Percentiles rank a stretch among this genome's conserved stretches.
Conservation (phyloP, 2,113 vertebrate genomes). For the Acrocephalus arundinaceus region DNA sequence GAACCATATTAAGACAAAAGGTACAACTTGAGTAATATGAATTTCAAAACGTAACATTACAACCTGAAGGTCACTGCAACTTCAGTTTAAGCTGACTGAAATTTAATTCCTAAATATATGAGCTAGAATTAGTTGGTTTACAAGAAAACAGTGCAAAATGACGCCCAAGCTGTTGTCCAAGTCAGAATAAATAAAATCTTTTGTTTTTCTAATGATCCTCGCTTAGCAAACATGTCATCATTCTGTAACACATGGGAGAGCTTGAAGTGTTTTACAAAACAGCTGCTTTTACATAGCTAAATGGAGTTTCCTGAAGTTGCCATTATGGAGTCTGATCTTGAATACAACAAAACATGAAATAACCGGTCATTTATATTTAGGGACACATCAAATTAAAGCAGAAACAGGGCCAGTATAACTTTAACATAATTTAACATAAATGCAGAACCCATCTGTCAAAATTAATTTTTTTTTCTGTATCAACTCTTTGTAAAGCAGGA, state of each 20-base stretch:
- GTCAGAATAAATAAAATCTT: neutral
- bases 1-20: neutral
- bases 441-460: neutral
- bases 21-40: fast-evolving
- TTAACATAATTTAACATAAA: neutral
- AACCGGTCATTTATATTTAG: neutral
- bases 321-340: neutral
- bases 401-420: neutral
- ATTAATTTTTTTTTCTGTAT: neutral
- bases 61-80: neutral
- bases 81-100: neutral
- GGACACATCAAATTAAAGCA: neutral
- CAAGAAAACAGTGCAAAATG: neutral
- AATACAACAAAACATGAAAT: neutral
- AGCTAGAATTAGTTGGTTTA: neutral
- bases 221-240: neutral
- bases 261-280: neutral
- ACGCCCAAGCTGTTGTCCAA: neutral
- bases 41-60: neutral
- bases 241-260: neutral
- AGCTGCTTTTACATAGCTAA: neutral
- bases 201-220: neutral
- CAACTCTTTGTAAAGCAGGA: neutral
- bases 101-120: neutral
- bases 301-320: neutral